These are phyloP conservation scores for Gnatocerus cornutus DNA, from an alignment of 2,888 invertebrate genomes.

Conservation along the genomic window DNA sequence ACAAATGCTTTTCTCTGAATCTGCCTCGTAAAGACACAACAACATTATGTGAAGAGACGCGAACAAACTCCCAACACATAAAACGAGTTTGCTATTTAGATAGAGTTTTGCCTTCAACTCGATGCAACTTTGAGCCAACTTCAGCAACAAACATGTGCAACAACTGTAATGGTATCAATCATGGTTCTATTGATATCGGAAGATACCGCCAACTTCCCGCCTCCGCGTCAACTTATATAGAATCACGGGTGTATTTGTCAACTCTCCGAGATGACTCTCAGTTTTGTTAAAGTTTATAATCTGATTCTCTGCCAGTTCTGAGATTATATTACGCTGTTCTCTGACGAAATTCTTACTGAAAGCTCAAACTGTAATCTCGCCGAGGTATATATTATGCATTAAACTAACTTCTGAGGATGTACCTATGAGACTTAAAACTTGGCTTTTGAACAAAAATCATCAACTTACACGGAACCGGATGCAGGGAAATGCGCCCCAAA, in stretches of 20 bases:
- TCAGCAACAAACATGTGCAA: conserved; percentile 11
- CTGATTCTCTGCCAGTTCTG: conserved; percentile 31
- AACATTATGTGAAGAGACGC: not conserved
- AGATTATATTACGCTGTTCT: conserved; percentile 38
- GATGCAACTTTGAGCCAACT: conserved; percentile 10
- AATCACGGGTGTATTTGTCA: conserved; percentile 26
- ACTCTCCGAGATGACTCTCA: conserved; percentile 23
- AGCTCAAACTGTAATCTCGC: conserved; percentile 39
- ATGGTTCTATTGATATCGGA: conserved; percentile 14
- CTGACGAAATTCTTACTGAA: conserved; percentile 38
- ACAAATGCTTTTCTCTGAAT: not conserved
- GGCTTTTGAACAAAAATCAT: conserved; percentile 14
- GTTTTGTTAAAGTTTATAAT: conserved; percentile 46
- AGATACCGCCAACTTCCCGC: conserved; percentile 3
- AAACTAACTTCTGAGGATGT: conserved; percentile 12
- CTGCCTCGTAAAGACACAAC: not conserved
- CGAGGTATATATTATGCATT: conserved; percentile 33
- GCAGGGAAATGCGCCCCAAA: conserved; percentile 20
- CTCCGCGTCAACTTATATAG: conserved; percentile 1
- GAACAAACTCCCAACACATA: conserved; percentile 5
- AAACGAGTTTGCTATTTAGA: conserved; percentile 15
- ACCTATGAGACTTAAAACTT: conserved; percentile 16
- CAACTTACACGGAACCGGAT: conserved; percentile 12
- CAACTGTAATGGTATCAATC: conserved; percentile 24
- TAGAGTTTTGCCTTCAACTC: not conserved